A percentile compares a stretch with the other conserved stretches of the same genome.
These are phyloP conservation scores for Diphyllodes magnificus DNA, from an alignment of 2,113 vertebrate species.

Conservation along the genomic window DNA sequence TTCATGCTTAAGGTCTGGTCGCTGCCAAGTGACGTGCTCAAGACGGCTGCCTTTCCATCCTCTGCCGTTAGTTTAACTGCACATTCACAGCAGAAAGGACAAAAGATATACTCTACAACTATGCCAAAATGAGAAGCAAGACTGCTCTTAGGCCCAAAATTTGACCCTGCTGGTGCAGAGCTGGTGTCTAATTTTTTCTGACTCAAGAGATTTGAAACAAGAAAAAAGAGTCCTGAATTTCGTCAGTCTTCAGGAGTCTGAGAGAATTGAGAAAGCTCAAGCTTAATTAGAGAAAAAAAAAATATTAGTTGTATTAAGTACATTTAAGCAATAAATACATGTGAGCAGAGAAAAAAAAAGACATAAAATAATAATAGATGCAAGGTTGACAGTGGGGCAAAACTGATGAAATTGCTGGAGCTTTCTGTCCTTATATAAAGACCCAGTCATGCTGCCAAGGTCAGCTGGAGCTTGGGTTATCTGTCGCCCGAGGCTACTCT, in stretches of 20 bases:
- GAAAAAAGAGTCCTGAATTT: background rate
- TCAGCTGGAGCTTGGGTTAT: background rate
- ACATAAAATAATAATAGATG: background rate
- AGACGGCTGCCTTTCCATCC: conserved; percentile 35
- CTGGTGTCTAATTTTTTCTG: background rate
- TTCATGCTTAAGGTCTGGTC: conserved; percentile 46
- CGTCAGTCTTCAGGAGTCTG: background rate
- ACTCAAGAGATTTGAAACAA: background rate
- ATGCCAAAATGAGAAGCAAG: conserved; percentile 18
- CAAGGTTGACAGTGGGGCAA: background rate
- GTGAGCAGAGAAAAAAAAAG: background rate
- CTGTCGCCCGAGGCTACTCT: background rate
- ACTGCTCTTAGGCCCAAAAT: background rate
- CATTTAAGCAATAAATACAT: background rate
- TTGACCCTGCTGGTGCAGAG: background rate
- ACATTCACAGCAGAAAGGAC: background rate
- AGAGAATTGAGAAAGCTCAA: background rate
- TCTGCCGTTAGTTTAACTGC: background rate
- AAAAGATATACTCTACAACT: background rate
- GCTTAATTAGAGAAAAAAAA: background rate
- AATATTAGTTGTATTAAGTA: background rate
- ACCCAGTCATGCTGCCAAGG: background rate
- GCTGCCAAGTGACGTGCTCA: conserved; percentile 43
- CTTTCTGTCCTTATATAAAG: background rate
- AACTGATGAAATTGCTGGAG: conserved; percentile 6